These are phyloP conservation scores for Neocrepidodera transversa DNA, from an alignment of 2,888 invertebrate species.

Conservation along the genomic window DNA sequence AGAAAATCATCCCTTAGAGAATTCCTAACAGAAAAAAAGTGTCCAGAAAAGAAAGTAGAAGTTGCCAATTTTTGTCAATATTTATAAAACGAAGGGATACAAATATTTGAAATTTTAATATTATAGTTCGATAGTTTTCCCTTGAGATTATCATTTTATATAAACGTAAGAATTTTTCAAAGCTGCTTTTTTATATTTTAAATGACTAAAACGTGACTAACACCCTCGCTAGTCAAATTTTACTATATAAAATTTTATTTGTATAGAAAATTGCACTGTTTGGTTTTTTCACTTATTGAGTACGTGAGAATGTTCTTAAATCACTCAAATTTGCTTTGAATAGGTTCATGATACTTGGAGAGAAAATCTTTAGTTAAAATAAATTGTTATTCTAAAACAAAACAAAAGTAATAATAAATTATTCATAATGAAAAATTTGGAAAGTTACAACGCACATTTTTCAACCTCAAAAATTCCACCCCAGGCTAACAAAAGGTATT, in stretches of 20 bases:
- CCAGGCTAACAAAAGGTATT: background rate
- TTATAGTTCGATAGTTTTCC: background rate
- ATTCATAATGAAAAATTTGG: too few relatives aligned
- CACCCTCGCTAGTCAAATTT: background rate
- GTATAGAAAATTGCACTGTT: slow-evolving; percentile 1
- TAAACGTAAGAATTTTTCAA: background rate
- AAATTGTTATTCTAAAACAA: too few relatives aligned
- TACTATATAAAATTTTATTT: slow-evolving; percentile 8
- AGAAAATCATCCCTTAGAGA: slow-evolving; percentile 42
- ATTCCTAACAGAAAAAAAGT: slow-evolving; percentile 8
- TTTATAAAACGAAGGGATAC: background rate
- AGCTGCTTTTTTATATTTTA: background rate
- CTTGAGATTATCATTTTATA: background rate
- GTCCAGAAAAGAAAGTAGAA: background rate
- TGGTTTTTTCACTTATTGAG: slow-evolving; percentile 3
- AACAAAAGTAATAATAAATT: too few relatives aligned
- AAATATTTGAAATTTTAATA: background rate
- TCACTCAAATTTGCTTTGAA: too few relatives aligned
- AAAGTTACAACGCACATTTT: background rate
- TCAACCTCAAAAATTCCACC: background rate
- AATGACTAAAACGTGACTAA: background rate
- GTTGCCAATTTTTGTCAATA: background rate
- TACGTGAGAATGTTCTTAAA: background rate
- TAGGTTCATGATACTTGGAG: too few relatives aligned
- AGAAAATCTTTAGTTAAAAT: too few relatives aligned